Base-by-base conservation (phyloP, 2,797 vertebrate genomes). In the Fratercula arctica region DNA sequence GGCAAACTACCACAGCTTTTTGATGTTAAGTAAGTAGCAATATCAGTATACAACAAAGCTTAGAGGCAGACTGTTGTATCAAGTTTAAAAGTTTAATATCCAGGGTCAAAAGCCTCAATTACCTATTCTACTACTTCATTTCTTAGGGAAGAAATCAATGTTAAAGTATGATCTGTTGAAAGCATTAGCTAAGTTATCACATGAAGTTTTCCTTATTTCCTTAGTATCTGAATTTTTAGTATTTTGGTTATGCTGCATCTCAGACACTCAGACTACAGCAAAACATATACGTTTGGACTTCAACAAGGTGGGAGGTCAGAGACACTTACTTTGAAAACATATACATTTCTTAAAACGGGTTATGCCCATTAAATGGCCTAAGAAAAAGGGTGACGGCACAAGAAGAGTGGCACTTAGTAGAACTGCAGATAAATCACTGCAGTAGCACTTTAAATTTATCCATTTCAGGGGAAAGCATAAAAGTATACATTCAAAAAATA, bases 21-120 rank as follows among this genome's bases (percentile, higher is more conserved):
- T 98, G 97, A 98, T 97, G 97, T 98, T 97, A 97, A 97, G 90
- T 96, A 98, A 97, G 95, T 93, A 97, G 97, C 95, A 97, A 97
- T 97, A 98, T 96, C 96, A 97, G 95, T 89, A 97, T 91, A 97
- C 97, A 97, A 97, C 97, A 98, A 98, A 98, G 97, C 97, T 94
- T 89, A 95, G 78, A 95, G 91, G 87, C 95, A 98, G 95, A 94
- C 95, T 92, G 84, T 94, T 98, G 95, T 96, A 98, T 98, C 97
- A 98, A 95, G 96, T 98, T 98, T 98, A 98, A 97, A 98, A 98
- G 96, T 97, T 86, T 97, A 97, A 97, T 96, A 96, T 93, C 73
- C 76, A 97, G 76, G 96, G 96, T 97, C 96, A 96, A 97, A 97
- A 97, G 95, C 96, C 94, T 95, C 81, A 66, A 95, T 91, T 96